Evolutionary conservation across 2,888 invertebrate genomes (phyloP).

Genomic region (Parascotia fuliginaria): DNA sequence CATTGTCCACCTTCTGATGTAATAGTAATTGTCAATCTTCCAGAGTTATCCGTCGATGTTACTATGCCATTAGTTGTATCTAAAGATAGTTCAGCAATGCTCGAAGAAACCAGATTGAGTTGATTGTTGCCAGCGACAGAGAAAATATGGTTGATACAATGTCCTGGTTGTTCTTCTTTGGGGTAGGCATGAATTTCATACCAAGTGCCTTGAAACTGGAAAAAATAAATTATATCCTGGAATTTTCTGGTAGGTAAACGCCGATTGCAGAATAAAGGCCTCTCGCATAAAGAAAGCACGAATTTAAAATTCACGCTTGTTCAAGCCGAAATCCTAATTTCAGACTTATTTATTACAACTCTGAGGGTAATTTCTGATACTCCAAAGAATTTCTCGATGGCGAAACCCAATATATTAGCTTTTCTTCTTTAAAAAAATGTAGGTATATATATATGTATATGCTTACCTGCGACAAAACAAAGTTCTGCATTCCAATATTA

Average conservation of each 20-base stretch:
- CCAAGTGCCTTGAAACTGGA: constrained; percentile 61
- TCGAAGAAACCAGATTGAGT: constrained; percentile 51
- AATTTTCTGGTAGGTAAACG: no score
- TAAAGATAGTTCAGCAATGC: constrained; percentile 49
- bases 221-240: no score
- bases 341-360: no score
- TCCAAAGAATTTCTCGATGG: no score
- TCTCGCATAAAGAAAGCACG: no score
- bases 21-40: constrained; percentile 51
- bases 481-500: constrained; percentile 52
- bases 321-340: no score
- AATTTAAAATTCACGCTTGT: no score
- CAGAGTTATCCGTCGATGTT: constrained; percentile 29
- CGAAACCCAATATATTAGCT: no score
- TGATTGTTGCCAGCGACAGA: constrained; percentile 9
- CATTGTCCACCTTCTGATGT: constrained; percentile 18
- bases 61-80: constrained; percentile 42
- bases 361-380: no score
- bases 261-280: no score
- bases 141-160: constrained; percentile 63
- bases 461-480: constrained; percentile 53
- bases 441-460: no score
- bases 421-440: no score
- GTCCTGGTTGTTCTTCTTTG: constrained; percentile 55
- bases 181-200: constrained; percentile 64